Conservation (phyloP, 2,797 vertebrate species). For the Coreius guichenoti region DNA sequence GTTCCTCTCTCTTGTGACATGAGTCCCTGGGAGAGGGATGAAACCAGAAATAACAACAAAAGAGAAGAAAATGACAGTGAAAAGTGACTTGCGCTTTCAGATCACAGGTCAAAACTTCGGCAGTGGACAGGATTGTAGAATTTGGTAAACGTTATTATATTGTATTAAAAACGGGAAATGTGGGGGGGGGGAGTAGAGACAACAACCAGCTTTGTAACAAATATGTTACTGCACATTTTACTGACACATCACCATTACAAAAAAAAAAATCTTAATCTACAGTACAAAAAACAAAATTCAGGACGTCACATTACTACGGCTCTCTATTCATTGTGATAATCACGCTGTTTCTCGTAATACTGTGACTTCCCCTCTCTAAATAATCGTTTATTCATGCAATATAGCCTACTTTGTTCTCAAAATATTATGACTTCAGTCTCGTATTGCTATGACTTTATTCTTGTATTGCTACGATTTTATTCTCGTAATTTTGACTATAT, state of each 20-base stretch:
- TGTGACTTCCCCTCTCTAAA: no score
- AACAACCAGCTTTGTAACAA: not conserved
- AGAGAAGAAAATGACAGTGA: not conserved
- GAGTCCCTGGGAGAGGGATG: constrained; percentile 1
- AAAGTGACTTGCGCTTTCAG: constrained; percentile 7
- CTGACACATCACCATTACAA: not conserved
- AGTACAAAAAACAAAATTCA: not conserved
- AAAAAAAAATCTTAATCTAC: not conserved
- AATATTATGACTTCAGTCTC: no score
- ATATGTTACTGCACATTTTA: not conserved
- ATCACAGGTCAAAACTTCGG: not conserved
- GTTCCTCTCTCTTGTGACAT: constrained; percentile 3
- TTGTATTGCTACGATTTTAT: no score
- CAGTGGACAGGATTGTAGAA: not conserved
- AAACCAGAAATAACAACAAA: constrained; percentile 37
- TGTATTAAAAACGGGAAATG: not conserved
- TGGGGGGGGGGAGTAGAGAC: not conserved
- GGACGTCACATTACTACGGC: no score
- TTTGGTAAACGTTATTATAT: not conserved
- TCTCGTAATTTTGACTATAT: no score
- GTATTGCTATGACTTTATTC: no score
- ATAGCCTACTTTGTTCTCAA: no score
- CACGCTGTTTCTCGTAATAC: no score
- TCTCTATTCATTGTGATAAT: no score
- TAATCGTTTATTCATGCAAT: no score